phyloP scores from a whole-genome alignment of 2,113 vertebrate species.

The Meriones unguiculatus region DNA sequence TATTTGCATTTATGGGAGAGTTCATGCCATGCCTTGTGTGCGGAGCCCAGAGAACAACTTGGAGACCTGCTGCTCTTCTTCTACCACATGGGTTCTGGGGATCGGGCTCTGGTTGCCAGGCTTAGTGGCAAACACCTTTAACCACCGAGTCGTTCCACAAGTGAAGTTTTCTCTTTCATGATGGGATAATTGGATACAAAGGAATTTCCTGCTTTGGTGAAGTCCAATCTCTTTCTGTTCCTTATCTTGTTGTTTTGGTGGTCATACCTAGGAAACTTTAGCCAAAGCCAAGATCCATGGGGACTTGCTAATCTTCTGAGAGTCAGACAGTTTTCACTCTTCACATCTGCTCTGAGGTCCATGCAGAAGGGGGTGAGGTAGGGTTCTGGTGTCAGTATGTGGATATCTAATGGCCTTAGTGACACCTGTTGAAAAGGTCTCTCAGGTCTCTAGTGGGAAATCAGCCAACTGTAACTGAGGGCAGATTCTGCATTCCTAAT shows the following conservation, averaged over 20 bases:
- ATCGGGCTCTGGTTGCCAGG: neutral
- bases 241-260: too few relatives aligned
- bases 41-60: neutral
- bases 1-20: too few relatives aligned
- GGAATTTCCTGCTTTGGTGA: neutral
- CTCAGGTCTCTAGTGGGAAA: rapidly evolving
- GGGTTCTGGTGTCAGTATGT: neutral
- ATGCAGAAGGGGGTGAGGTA: neutral
- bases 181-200: neutral
- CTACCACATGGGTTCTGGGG: rapidly evolving
- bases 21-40: neutral
- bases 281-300: neutral
- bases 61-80: neutral
- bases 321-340: neutral
- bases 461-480: rapidly evolving
- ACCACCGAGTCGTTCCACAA: neutral
- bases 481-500: rapidly evolving
- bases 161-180: neutral
- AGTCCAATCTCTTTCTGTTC: neutral
- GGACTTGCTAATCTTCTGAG: neutral
- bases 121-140: neutral
- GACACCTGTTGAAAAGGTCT: too few relatives aligned
- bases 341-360: neutral
- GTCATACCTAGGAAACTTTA: too few relatives aligned
- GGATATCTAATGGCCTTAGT: neutral